Percentiles rank a stretch among this genome's conserved stretches.
These are phyloP conservation scores for Spisula subtruncata DNA, from an alignment of 2,888 invertebrate species.

Conservation along the genomic window DNA sequence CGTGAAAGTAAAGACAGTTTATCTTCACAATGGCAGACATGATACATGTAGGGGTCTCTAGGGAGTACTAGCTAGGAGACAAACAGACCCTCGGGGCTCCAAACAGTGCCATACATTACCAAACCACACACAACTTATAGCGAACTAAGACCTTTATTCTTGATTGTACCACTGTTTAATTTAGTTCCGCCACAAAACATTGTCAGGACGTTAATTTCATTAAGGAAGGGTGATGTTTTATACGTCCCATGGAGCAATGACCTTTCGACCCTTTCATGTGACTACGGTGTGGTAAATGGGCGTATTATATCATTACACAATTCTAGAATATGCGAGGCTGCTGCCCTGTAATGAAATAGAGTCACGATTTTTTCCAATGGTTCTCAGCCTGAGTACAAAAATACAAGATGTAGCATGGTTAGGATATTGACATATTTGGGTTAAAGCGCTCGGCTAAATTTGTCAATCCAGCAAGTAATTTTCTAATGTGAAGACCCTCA, in stretches of 20 bases:
- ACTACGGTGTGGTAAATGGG: neutral
- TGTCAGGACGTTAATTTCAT: neutral
- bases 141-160: neutral
- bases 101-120: neutral
- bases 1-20: neutral
- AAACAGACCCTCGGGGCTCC: neutral
- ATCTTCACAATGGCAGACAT: neutral
- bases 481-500: neutral
- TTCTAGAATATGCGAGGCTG: neutral
- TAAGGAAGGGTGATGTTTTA: neutral
- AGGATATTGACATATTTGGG: neutral
- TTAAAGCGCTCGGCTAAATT: neutral
- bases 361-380: neutral
- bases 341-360: neutral
- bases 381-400: too few relatives aligned
- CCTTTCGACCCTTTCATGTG: neutral
- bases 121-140: neutral
- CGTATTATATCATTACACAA: neutral
- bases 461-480: neutral
- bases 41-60: neutral
- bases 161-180: neutral
- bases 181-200: neutral
- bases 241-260: neutral
- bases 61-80: too few relatives aligned
- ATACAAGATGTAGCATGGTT: neutral